These are phyloP conservation scores for Oxyruncus cristatus DNA, from an alignment of 2,113 vertebrate species.

Conservation along the genomic window DNA sequence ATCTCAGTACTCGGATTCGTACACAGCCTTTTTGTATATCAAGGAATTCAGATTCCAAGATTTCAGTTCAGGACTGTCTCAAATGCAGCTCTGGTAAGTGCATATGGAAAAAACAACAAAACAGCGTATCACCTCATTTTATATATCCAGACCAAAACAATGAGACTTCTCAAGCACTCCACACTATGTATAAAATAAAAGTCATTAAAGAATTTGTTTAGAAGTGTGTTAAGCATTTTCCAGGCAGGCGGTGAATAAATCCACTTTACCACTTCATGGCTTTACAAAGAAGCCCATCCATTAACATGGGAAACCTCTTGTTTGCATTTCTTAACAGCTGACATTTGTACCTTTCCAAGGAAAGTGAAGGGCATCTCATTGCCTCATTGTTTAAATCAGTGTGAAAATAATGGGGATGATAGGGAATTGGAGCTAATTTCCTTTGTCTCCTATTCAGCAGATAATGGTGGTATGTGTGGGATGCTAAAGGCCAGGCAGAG, in stretches of 20 bases:
- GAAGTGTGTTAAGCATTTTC: slow-evolving; percentile 57
- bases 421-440: slow-evolving; percentile 78
- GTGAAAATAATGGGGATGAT: slow-evolving; percentile 73
- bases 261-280: slow-evolving; percentile 59
- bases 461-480: slow-evolving; percentile 79
- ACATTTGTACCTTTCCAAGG: slow-evolving; percentile 81
- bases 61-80: not conserved
- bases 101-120: not conserved
- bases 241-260: slow-evolving; percentile 59
- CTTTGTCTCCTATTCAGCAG: slow-evolving; percentile 85
- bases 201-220: slow-evolving; percentile 60
- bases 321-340: slow-evolving; percentile 82
- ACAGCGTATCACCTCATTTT: not conserved
- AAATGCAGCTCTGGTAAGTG: not conserved
- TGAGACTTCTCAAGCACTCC: not conserved
- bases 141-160: slow-evolving; percentile 19
- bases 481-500: slow-evolving; percentile 78
- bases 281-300: slow-evolving; percentile 73
- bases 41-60: not conserved
- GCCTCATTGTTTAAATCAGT: slow-evolving; percentile 73
- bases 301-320: slow-evolving; percentile 76
- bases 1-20: not conserved
- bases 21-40: not conserved
- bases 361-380: slow-evolving; percentile 82
- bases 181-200: slow-evolving; percentile 6